Conservation (phyloP, 2,888 invertebrate genomes). For the Drosophila subquinaria region DNA sequence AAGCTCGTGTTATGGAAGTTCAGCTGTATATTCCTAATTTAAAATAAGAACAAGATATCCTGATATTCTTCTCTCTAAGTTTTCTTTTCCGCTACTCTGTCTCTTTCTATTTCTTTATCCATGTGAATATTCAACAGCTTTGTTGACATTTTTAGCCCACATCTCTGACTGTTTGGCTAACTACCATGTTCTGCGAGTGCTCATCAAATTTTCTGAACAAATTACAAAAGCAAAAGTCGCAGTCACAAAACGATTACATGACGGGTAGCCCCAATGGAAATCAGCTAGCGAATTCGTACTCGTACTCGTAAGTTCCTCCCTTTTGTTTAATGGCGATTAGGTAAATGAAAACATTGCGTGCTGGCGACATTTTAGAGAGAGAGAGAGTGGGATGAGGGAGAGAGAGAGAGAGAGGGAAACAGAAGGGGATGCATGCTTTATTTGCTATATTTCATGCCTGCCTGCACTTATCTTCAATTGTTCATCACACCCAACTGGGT, state of each 20-base stretch:
- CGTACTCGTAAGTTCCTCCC: slow-evolving; percentile 38
- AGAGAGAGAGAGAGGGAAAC: background rate
- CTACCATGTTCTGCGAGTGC: slow-evolving; percentile 22
- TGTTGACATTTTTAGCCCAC: slow-evolving; percentile 3
- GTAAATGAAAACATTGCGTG: slow-evolving; percentile 81
- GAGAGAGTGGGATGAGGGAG: background rate
- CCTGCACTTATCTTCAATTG: slow-evolving; percentile 80
- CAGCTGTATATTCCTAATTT: no score
- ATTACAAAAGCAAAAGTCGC: slow-evolving; percentile 61
- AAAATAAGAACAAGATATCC: no score
- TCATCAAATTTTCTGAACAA: slow-evolving; percentile 63
- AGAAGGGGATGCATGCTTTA: slow-evolving; percentile 48
- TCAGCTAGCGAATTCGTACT: slow-evolving; percentile 21
- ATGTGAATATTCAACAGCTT: slow-evolving; percentile 18
- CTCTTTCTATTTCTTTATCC: background rate
- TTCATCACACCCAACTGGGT: slow-evolving; percentile 61
- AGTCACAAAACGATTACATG: slow-evolving; percentile 72
- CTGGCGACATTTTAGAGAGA: slow-evolving; percentile 69
- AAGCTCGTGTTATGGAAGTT: no score
- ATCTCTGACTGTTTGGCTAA: background rate
- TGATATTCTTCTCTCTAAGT: background rate
- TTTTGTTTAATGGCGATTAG: slow-evolving; percentile 74
- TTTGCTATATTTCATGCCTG: slow-evolving; percentile 80
- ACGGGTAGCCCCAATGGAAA: slow-evolving; percentile 49
- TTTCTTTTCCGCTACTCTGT: background rate